Percentiles rank a stretch among this genome's conserved stretches.
These are phyloP conservation scores for Rhizoglyphus robini DNA, from an alignment of 1,140 invertebrate genomes.

Conservation along the genomic window DNA sequence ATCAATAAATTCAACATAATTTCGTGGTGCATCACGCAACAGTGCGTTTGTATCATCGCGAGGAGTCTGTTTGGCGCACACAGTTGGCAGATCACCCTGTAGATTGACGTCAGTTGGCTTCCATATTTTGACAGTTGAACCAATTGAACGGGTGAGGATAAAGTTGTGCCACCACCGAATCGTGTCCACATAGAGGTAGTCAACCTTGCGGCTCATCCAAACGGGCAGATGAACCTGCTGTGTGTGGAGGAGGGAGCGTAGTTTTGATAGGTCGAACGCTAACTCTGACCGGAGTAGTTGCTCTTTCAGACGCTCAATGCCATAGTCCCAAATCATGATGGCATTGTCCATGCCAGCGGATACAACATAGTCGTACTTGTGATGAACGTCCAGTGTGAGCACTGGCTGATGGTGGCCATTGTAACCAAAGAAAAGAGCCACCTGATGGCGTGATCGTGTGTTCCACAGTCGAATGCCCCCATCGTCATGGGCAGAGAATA, in stretches of 20 bases:
- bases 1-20: background rate
- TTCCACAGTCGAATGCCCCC: background rate
- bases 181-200: background rate
- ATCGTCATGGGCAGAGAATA: background rate
- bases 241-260: background rate
- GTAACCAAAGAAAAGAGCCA: background rate
- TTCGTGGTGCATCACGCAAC: background rate
- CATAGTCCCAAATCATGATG: background rate
- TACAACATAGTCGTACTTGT: background rate
- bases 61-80: background rate
- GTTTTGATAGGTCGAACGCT: background rate
- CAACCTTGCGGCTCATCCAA: background rate
- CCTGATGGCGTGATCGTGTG: background rate
- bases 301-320: background rate
- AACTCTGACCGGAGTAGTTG: background rate
- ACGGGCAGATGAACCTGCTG: background rate
- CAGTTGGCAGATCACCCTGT: background rate
- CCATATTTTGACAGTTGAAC: background rate
- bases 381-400: background rate
- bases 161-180: background rate
- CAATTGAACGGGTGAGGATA: background rate
- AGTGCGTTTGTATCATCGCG: background rate
- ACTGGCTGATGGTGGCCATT: background rate
- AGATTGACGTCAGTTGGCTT: background rate
- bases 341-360: background rate